These are phyloP conservation scores for Zosterops borbonicus DNA, from an alignment of 2,113 vertebrate genomes.

Conservation along the genomic window DNA sequence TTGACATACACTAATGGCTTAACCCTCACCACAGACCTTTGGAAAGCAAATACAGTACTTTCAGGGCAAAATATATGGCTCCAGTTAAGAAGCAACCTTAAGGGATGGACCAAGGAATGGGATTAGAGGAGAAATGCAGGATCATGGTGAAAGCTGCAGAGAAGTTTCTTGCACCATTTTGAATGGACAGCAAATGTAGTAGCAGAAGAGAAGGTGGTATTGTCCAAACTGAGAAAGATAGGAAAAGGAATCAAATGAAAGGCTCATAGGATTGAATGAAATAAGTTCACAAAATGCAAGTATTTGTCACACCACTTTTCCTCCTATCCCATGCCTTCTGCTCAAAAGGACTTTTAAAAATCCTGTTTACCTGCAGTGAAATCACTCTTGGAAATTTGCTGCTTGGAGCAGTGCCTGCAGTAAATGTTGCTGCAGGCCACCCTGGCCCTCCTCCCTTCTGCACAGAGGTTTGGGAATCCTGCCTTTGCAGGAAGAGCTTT, in stretches of 20 bases:
- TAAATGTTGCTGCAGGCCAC: accelerated
- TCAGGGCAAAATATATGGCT: background rate
- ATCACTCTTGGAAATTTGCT: background rate
- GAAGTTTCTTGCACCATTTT: background rate
- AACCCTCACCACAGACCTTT: background rate
- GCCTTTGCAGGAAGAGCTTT: background rate
- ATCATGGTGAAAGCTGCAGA: background rate
- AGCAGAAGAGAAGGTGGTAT: background rate
- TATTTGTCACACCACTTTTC: background rate
- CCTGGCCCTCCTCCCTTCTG: background rate
- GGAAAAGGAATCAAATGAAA: background rate
- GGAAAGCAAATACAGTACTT: background rate
- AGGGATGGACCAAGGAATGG: background rate
- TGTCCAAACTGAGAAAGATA: background rate
- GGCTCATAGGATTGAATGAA: background rate
- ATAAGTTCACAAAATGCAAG: background rate
- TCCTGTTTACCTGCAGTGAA: background rate
- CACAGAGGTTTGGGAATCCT: background rate
- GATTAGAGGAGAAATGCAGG: background rate
- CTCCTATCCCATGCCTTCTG: background rate
- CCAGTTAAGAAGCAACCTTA: background rate
- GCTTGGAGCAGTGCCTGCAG: background rate
- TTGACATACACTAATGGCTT: background rate
- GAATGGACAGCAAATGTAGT: background rate
- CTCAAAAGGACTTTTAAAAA: background rate